Conservation (phyloP, 2,797 vertebrate genomes). For the Pelobates cultripes region DNA sequence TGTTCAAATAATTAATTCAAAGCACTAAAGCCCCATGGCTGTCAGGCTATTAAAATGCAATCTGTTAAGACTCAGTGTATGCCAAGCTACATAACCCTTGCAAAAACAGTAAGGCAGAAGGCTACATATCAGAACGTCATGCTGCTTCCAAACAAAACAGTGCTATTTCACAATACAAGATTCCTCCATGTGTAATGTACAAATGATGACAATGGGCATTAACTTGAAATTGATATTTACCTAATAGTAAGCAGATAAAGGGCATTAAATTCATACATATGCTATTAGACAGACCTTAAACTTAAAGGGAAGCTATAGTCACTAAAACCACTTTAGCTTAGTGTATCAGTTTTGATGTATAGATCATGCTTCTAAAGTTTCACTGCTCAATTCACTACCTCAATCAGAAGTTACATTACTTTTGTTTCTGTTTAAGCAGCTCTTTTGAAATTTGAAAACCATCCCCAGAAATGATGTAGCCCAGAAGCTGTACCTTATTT, state of each 20-base stretch:
- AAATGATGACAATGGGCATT: conserved; percentile 10
- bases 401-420: too few species aligned
- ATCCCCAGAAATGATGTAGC: too few species aligned
- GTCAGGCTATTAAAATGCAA: conserved; percentile 55
- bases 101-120: conserved; percentile 51
- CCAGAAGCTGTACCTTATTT: too few species aligned
- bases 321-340: too few species aligned
- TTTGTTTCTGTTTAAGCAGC: too few species aligned
- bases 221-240: neutral
- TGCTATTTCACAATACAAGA: conserved; percentile 10
- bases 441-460: too few species aligned
- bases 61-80: conserved; percentile 54
- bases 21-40: conserved; percentile 41
- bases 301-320: too few species aligned
- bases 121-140: conserved; percentile 40
- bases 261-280: neutral
- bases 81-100: conserved; percentile 53
- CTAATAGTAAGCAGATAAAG: conserved; percentile 9
- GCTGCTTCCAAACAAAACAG: conserved; percentile 34
- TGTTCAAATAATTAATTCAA: conserved; percentile 55
- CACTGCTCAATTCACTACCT: too few species aligned
- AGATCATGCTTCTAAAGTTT: too few species aligned
- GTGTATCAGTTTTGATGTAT: too few species aligned
- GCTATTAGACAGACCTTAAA: too few species aligned
- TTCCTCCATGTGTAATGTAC: conserved; percentile 31